Evolutionary conservation across 2,888 invertebrate genomes (phyloP).

Genomic region (Spicauda simplicius): DNA sequence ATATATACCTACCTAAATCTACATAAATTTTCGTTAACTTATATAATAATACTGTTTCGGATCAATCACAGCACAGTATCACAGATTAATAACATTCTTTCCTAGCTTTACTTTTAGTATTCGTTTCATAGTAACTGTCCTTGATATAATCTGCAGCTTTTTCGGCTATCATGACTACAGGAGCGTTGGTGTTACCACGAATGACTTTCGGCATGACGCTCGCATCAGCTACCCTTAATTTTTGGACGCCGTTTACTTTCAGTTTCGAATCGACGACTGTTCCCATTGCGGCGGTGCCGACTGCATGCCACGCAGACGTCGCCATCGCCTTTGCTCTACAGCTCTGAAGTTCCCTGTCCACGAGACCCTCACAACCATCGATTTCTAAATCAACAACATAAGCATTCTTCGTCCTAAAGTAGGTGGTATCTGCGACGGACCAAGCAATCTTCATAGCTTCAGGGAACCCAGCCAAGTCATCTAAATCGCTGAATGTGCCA

Average conservation of each 20-base stretch:
- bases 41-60: no score
- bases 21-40: no score
- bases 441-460: constrained; percentile 56
- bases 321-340: constrained; percentile 68
- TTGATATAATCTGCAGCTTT: constrained; percentile 67
- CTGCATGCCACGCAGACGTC: constrained; percentile 72
- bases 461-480: constrained; percentile 59
- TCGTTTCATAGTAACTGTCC: constrained; percentile 35
- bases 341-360: constrained; percentile 62
- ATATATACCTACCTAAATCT: no score
- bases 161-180: constrained; percentile 74
- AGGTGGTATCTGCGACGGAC: constrained; percentile 56
- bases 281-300: constrained; percentile 70
- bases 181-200: constrained; percentile 73
- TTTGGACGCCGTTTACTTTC: constrained; percentile 55
- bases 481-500: constrained; percentile 59
- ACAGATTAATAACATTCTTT: no score
- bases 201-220: constrained; percentile 66
- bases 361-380: constrained; percentile 54
- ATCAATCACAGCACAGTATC: not conserved
- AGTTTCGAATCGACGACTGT: constrained; percentile 59
- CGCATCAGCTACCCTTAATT: constrained; percentile 69
- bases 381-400: constrained; percentile 55
- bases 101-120: no score
- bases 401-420: constrained; percentile 59